A percentile compares a stretch with the other conserved stretches of the same genome.
Evolutionary conservation across 2,888 invertebrate species (phyloP).

Genomic region (Mythimna ferrago): DNA sequence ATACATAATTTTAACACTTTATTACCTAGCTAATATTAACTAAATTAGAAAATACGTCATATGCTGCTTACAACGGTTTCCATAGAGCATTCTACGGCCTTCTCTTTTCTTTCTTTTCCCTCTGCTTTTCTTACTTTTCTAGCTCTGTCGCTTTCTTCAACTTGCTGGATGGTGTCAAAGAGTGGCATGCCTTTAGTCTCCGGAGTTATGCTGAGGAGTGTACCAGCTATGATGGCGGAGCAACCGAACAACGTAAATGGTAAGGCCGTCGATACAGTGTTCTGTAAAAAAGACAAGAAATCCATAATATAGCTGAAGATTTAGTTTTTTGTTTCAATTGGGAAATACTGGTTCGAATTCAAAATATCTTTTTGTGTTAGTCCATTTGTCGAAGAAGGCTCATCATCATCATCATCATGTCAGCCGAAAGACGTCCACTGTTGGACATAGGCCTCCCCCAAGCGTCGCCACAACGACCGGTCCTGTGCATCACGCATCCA

Average conservation of each 20-base stretch:
- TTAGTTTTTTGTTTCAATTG: too few relatives aligned
- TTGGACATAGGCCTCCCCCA: too few relatives aligned
- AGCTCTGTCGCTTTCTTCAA: slow-evolving; percentile 67
- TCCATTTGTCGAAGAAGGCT: too few relatives aligned
- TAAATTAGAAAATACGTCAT: slow-evolving; percentile 20
- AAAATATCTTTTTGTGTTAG: too few relatives aligned
- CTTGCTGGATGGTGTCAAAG: slow-evolving; percentile 81
- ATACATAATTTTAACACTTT: slow-evolving; percentile 8
- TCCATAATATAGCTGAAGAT: too few relatives aligned
- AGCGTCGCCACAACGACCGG: too few relatives aligned
- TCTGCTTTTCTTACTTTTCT: slow-evolving; percentile 16
- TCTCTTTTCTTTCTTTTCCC: slow-evolving; percentile 22
- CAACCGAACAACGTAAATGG: slow-evolving; percentile 84
- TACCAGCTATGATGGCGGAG: slow-evolving; percentile 76
- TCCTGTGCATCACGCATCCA: too few relatives aligned
- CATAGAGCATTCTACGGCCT: slow-evolving; percentile 27
- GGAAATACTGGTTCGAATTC: too few relatives aligned
- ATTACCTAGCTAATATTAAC: neutral
- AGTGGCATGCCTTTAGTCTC: slow-evolving; percentile 82
- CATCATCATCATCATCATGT: too few relatives aligned
- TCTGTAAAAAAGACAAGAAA: slow-evolving; percentile 75
- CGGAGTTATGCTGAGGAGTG: slow-evolving; percentile 76
- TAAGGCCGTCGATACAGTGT: slow-evolving; percentile 78
- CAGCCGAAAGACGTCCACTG: too few relatives aligned
- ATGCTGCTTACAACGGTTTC: slow-evolving; percentile 45